A percentile compares a stretch with the other conserved stretches of the same genome.
Conservation (phyloP, 2,113 vertebrate species). For the Dasyurus viverrinus region DNA sequence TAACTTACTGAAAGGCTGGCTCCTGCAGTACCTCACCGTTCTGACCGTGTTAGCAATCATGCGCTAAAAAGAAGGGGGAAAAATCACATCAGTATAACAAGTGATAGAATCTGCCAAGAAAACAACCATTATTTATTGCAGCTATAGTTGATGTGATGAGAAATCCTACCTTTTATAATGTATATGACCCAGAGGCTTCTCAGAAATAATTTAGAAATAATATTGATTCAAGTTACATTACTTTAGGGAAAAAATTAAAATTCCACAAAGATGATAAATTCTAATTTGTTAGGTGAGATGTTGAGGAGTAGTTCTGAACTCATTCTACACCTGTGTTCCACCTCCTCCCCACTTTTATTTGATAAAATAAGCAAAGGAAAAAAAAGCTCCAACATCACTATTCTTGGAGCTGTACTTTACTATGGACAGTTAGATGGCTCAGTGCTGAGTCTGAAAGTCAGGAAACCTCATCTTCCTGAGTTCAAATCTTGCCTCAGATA, state of each 20-base stretch:
- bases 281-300: not conserved
- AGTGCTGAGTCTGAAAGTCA: not conserved
- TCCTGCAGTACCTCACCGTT: constrained; percentile 94
- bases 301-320: not conserved
- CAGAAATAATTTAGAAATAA: not conserved
- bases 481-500: not conserved
- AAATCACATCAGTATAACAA: constrained; percentile 48
- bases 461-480: not conserved
- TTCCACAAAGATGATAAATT: not conserved
- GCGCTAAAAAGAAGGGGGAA: constrained; percentile 85
- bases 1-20: constrained; percentile 97
- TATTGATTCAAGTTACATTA: not conserved
- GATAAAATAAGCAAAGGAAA: not conserved
- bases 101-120: constrained; percentile 43
- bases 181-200: not conserved
- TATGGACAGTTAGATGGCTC: not conserved
- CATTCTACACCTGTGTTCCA: not conserved
- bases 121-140: constrained; percentile 51
- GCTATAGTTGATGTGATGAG: not conserved
- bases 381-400: not conserved
- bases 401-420: not conserved
- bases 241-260: not conserved
- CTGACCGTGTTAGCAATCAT: constrained; percentile 98
- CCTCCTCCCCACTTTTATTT: not conserved
- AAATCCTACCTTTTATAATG: constrained; percentile 28